Conservation (phyloP, 2,888 invertebrate genomes). For the Caenorhabditis panamensis region DNA sequence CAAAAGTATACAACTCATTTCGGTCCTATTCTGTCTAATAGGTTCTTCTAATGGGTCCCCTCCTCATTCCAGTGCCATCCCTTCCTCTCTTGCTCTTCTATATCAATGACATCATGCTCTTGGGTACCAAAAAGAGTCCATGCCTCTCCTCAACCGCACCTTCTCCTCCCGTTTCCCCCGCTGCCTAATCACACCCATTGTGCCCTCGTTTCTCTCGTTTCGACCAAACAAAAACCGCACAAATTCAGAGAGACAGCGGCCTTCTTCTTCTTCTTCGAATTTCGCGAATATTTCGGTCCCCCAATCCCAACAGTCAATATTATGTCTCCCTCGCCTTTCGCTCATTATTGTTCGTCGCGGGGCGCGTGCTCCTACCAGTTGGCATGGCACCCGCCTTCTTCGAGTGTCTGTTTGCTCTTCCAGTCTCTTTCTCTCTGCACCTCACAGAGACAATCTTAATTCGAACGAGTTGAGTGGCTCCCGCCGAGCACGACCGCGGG, state of each 20-base stretch:
- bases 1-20: background rate
- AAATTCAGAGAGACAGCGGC: too few species aligned
- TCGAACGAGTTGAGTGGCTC: conserved; percentile 55
- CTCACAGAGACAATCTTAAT: conserved; percentile 41
- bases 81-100: background rate
- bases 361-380: conserved; percentile 58
- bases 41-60: too few species aligned
- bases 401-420: conserved; percentile 45
- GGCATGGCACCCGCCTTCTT: conserved; percentile 57
- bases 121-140: conserved; percentile 15
- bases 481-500: conserved; percentile 33
- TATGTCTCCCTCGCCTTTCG: conserved; percentile 26
- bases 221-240: conserved; percentile 12
- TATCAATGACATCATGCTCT: conserved; percentile 30
- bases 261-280: conserved; percentile 14
- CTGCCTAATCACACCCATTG: conserved; percentile 56
- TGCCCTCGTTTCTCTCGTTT: conserved; percentile 14
- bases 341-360: conserved; percentile 42
- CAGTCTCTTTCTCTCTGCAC: conserved; percentile 26
- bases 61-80: background rate
- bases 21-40: too few species aligned
- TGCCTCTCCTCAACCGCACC: too few species aligned
- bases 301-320: conserved; percentile 49
- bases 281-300: conserved; percentile 37
- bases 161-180: conserved; percentile 14